These are phyloP conservation scores for Pantelozetes paolii DNA, from an alignment of 2,888 invertebrate species.

Conservation along the genomic window DNA sequence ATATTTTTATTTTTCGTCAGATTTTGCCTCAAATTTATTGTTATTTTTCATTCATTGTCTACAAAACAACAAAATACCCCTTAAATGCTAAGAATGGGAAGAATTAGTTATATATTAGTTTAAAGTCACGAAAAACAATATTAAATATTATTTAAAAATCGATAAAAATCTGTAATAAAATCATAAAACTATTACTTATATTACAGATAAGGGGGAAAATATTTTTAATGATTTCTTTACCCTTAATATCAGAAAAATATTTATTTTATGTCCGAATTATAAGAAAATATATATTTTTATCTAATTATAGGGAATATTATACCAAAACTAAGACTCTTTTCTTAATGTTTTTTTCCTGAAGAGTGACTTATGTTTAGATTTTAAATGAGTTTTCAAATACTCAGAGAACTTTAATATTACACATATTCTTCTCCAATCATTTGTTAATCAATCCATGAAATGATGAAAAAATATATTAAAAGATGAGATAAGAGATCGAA, in stretches of 20 bases:
- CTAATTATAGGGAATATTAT: too few relatives aligned
- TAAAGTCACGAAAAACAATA: constrained; percentile 10
- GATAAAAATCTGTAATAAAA: background rate
- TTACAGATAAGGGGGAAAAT: too few relatives aligned
- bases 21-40: background rate
- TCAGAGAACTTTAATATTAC: background rate
- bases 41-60: too few relatives aligned
- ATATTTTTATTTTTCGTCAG: background rate
- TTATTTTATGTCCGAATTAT: too few relatives aligned
- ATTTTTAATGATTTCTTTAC: too few relatives aligned
- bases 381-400: background rate
- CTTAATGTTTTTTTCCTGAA: background rate
- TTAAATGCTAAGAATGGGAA: too few relatives aligned
- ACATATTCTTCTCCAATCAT: background rate
- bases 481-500: too few relatives aligned
- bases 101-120: background rate
- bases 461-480: too few relatives aligned
- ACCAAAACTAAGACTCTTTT: too few relatives aligned
- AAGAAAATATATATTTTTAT: too few relatives aligned
- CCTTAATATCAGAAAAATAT: too few relatives aligned
- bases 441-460: background rate
- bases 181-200: background rate
- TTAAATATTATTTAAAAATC: background rate
- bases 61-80: too few relatives aligned
- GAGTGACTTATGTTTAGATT: constrained; percentile 11